phyloP scores from a whole-genome alignment of 2,888 invertebrate genomes.

The Oxyscelio sp. region DNA sequence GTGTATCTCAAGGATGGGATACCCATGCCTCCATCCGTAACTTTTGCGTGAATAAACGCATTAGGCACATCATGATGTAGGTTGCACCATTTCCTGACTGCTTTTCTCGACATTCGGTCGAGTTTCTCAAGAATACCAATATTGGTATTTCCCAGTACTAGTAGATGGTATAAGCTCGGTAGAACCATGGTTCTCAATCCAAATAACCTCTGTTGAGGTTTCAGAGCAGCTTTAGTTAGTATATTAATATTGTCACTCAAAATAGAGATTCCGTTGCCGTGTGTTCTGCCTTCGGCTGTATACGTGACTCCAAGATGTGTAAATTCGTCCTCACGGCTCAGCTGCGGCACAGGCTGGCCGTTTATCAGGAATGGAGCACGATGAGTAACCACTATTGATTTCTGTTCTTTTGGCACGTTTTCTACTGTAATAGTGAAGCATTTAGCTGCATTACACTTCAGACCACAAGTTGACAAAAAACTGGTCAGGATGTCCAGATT shows the following conservation, averaged over 20 bases:
- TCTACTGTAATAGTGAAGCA: conserved; percentile 79
- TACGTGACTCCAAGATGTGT: conserved; percentile 37
- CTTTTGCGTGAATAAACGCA: conserved; percentile 80
- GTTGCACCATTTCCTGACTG: conserved; percentile 79
- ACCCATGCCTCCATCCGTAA: conserved; percentile 78
- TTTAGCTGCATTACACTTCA: conserved; percentile 80
- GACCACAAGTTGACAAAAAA: conserved; percentile 75
- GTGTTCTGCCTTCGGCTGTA: conserved; percentile 22
- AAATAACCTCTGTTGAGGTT: conserved; percentile 74
- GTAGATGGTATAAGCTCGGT: conserved; percentile 22
- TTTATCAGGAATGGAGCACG: conserved; percentile 1
- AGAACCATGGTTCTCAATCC: conserved; percentile 52
- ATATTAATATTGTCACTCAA: too few species aligned
- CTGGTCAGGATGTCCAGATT: conserved; percentile 65
- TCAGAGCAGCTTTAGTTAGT: conserved; percentile 62
- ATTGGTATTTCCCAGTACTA: neutral
- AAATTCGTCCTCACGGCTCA: conserved; percentile 20
- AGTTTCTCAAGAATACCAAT: too few species aligned
- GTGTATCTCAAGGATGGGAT: conserved; percentile 66
- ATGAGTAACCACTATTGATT: conserved; percentile 23
- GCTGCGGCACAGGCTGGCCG: neutral
- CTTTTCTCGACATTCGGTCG: conserved; percentile 73
- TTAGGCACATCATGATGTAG: conserved; percentile 82
- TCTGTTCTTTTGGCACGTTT: conserved; percentile 33
- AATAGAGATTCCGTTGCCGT: too few species aligned